These are phyloP conservation scores for Lithosia quadra DNA, from an alignment of 2,888 invertebrate genomes.

Conservation along the genomic window DNA sequence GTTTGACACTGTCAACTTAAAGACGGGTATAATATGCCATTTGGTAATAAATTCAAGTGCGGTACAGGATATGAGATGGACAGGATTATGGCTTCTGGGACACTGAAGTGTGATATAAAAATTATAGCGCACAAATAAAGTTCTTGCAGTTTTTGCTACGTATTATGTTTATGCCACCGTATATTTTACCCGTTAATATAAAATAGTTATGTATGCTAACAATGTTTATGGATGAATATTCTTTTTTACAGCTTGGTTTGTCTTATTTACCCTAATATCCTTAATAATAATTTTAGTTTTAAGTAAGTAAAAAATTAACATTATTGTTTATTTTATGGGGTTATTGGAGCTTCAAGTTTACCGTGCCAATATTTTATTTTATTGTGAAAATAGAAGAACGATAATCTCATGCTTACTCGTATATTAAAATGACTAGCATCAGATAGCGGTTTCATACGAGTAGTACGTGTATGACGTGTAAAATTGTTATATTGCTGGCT, in stretches of 20 bases:
- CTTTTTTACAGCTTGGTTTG: neutral
- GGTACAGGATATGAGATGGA: slow-evolving; percentile 35
- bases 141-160: slow-evolving; percentile 7
- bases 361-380: no score
- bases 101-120: slow-evolving; percentile 17
- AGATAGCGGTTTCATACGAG: no score
- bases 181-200: slow-evolving; percentile 2
- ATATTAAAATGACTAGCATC: no score
- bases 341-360: neutral
- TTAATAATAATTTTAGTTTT: neutral
- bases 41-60: slow-evolving; percentile 39
- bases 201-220: neutral
- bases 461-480: no score
- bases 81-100: slow-evolving; percentile 32
- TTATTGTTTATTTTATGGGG: neutral
- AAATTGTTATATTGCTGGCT: no score
- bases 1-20: slow-evolving; percentile 42
- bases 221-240: neutral
- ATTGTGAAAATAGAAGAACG: no score
- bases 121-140: slow-evolving; percentile 10
- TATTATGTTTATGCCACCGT: neutral
- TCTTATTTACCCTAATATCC: neutral
- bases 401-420: no score
- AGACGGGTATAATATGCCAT: slow-evolving; percentile 36
- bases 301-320: no score